Conservation (phyloP, 2,113 vertebrate species). For the Forbesichthys papilliferus region DNA sequence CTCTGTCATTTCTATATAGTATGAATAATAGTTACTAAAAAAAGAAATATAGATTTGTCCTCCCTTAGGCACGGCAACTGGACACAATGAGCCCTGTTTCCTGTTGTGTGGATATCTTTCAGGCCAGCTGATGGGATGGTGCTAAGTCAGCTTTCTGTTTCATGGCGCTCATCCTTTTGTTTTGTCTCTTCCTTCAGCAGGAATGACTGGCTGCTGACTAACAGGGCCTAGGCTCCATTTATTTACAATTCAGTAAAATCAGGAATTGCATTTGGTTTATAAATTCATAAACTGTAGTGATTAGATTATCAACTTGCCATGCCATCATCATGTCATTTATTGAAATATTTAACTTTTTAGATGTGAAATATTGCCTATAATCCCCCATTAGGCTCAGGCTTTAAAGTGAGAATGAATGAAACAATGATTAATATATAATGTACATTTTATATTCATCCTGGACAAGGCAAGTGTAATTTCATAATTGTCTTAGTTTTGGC, state of each 20-base stretch:
- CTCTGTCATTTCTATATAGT: too few species aligned
- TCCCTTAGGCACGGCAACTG: conserved; percentile 53
- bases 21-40: conserved; percentile 1
- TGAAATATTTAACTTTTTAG: too few species aligned
- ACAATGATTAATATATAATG: too few species aligned
- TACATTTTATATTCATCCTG: too few species aligned
- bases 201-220: conserved; percentile 7
- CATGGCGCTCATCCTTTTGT: conserved; percentile 40
- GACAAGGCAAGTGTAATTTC: too few species aligned
- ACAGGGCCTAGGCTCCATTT: not conserved
- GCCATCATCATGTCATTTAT: too few species aligned
- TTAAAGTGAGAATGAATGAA: too few species aligned
- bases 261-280: not conserved
- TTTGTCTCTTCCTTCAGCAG: conserved; percentile 19
- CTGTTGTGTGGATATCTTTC: conserved; percentile 64
- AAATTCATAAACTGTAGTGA: too few species aligned
- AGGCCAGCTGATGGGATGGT: conserved; percentile 41
- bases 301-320: too few species aligned
- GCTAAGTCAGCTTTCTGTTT: conserved; percentile 62
- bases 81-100: conserved; percentile 63
- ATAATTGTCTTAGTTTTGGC: too few species aligned
- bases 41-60: conserved; percentile 29
- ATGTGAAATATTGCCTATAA: too few species aligned
- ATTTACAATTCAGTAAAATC: conserved; percentile 7
- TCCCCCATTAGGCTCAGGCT: too few species aligned